These are phyloP conservation scores for Eulemur mongoz DNA, from an alignment of 2,797 vertebrate genomes.

Conservation along the genomic window DNA sequence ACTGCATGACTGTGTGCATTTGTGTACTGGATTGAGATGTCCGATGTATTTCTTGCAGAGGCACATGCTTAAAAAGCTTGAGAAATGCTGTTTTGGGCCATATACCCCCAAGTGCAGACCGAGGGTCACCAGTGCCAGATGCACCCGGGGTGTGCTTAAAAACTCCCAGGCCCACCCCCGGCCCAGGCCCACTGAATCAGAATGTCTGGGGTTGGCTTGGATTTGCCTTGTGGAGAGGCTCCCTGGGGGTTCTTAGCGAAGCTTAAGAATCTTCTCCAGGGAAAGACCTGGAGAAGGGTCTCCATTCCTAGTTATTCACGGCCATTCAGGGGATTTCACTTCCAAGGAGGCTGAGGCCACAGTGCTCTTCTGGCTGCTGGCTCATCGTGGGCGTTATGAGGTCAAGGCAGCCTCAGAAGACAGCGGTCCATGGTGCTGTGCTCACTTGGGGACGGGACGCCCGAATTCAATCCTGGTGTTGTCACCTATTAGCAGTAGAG, in stretches of 20 bases:
- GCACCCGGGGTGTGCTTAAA: background rate
- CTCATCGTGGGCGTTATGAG: background rate
- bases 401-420: background rate
- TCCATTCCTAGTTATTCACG: background rate
- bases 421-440: background rate
- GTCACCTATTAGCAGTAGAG: background rate
- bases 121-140: background rate
- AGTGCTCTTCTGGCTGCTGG: background rate
- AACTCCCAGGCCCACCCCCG: accelerated
- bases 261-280: background rate
- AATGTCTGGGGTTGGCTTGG: background rate
- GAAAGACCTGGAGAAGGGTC: background rate
- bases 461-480: background rate
- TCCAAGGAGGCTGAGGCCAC: background rate
- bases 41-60: background rate
- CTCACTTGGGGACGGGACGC: background rate
- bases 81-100: background rate
- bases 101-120: background rate
- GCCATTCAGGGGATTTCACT: background rate
- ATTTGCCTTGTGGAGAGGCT: background rate
- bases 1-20: no score
- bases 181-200: background rate
- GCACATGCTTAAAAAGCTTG: background rate
- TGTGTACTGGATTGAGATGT: background rate
- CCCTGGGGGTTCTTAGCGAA: background rate